These are phyloP conservation scores for Carettochelys insculpta DNA, from an alignment of 2,113 vertebrate genomes.

Conservation along the genomic window DNA sequence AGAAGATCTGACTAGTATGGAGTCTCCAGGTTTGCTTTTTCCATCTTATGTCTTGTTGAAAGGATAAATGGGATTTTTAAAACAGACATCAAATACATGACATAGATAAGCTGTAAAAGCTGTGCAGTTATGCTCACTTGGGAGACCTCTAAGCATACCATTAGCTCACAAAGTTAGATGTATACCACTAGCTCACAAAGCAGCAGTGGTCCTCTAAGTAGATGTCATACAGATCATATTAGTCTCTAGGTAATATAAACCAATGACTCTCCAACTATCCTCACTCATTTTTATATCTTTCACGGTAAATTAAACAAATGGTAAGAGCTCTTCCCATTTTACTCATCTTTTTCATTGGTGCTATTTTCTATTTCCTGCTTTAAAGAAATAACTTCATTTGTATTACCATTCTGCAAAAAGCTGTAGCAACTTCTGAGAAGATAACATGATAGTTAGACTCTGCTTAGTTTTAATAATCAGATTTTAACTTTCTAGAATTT, in stretches of 20 bases:
- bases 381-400: neutral
- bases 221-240: slow-evolving; percentile 14
- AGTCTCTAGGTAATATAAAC: slow-evolving; percentile 40
- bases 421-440: neutral
- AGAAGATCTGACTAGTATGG: slow-evolving; percentile 9
- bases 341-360: neutral
- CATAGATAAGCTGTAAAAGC: slow-evolving; percentile 47
- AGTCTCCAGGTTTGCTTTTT: slow-evolving; percentile 38
- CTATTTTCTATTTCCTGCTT: neutral
- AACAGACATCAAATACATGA: slow-evolving; percentile 50
- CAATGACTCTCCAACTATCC: neutral
- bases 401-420: neutral
- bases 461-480: neutral
- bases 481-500: neutral
- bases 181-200: no score
- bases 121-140: slow-evolving; percentile 43
- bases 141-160: slow-evolving; percentile 66
- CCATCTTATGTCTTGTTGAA: slow-evolving; percentile 52
- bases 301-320: neutral
- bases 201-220: slow-evolving; percentile 58
- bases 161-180: slow-evolving; percentile 58
- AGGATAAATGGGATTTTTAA: slow-evolving; percentile 22
- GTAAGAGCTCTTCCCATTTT: neutral
- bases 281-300: slow-evolving; percentile 17
- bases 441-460: neutral